Evolutionary conservation across 92 coral and sea anemone species (phyloP).

Genomic region (Desmophyllum pertusum): DNA sequence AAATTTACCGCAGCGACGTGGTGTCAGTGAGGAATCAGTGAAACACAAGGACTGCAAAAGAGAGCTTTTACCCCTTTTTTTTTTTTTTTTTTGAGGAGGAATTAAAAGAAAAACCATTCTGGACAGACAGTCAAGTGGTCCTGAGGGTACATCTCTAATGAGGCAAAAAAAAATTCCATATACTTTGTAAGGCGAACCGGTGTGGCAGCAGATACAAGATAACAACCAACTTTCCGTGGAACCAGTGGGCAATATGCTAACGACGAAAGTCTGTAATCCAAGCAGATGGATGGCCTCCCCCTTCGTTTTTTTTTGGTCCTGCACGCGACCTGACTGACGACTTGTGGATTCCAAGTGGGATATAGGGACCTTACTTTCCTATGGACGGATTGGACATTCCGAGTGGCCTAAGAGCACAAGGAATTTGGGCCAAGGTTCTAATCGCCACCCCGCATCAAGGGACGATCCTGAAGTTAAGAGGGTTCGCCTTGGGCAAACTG

Average conservation of each 20-base stretch:
- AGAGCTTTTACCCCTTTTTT: slow-evolving; percentile 35
- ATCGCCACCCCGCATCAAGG: not conserved
- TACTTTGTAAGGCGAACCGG: slow-evolving; percentile 58
- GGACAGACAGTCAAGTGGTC: slow-evolving; percentile 51
- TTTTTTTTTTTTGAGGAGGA: too few species aligned
- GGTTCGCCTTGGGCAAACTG: slow-evolving; percentile 26
- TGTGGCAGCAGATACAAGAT: slow-evolving; percentile 58
- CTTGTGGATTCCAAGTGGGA: slow-evolving; percentile 30
- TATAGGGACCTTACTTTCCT: slow-evolving; percentile 22
- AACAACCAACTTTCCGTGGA: slow-evolving; percentile 24
- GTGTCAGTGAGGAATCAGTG: slow-evolving; percentile 37
- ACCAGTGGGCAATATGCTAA: slow-evolving; percentile 59
- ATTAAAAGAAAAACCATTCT: slow-evolving; percentile 34
- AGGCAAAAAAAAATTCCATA: slow-evolving; percentile 44
- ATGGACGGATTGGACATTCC: not conserved
- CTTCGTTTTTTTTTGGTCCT: too few species aligned
- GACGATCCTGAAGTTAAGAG: slow-evolving; percentile 32
- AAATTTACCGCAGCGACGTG: slow-evolving; percentile 57
- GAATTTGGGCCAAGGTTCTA: too few species aligned
- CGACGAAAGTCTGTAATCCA: slow-evolving; percentile 15
- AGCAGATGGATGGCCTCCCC: not conserved
- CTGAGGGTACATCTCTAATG: slow-evolving; percentile 52
- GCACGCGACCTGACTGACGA: not conserved
- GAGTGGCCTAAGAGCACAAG: not conserved
- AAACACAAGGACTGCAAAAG: slow-evolving; percentile 43